These are phyloP conservation scores for Epizoanthus rinbou DNA, from an alignment of 92 coral and sea anemone genomes.

Conservation along the genomic window DNA sequence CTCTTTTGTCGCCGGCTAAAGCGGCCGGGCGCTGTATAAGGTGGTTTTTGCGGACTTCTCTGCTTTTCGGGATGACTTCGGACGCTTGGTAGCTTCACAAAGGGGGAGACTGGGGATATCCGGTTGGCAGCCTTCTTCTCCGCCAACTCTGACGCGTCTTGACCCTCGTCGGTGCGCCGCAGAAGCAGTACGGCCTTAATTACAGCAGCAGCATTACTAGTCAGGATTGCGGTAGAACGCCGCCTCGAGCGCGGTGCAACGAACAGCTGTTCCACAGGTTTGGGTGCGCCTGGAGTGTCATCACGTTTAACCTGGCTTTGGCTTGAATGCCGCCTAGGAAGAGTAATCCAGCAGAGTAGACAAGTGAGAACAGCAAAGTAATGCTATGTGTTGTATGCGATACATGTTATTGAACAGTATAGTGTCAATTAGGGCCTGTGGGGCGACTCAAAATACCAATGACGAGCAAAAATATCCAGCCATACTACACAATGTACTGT, in stretches of 20 bases:
- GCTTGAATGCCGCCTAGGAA: slow-evolving; percentile 45
- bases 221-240: slow-evolving; percentile 79
- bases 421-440: no score
- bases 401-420: no score
- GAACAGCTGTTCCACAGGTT: slow-evolving; percentile 61
- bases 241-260: slow-evolving; percentile 78
- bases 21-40: neutral
- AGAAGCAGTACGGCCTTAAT: slow-evolving; percentile 81
- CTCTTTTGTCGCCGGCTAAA: slow-evolving; percentile 16
- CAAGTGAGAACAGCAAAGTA: neutral
- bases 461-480: no score
- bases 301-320: slow-evolving; percentile 47
- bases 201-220: slow-evolving; percentile 79
- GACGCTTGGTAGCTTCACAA: slow-evolving; percentile 6
- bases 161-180: slow-evolving; percentile 41
- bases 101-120: neutral
- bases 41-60: neutral
- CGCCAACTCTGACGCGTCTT: neutral
- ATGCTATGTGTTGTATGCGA: no score
- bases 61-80: neutral
- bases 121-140: neutral
- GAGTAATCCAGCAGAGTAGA: neutral
- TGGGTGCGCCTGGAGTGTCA: slow-evolving; percentile 77
- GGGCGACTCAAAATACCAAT: no score
- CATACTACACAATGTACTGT: no score